Conservation (phyloP, 2,797 vertebrate genomes). For the Ciconia nigra region DNA sequence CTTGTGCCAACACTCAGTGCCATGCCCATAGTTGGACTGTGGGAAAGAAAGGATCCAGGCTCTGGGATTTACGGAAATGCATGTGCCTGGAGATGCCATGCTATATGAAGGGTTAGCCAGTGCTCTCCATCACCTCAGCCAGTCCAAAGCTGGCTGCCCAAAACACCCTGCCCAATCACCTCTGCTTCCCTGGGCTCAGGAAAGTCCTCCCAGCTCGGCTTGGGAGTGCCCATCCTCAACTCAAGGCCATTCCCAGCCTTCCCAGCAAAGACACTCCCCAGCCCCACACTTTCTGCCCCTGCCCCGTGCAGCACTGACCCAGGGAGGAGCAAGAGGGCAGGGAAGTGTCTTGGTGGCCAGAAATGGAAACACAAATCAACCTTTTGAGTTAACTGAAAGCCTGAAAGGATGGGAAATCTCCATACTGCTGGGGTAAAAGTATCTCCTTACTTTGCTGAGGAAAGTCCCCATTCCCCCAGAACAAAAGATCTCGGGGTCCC, state of each 20-base stretch:
- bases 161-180: not conserved
- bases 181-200: not conserved
- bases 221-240: fast-evolving
- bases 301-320: too few relatives aligned
- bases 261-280: not conserved
- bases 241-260: not conserved
- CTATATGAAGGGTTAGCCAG: fast-evolving
- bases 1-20: not conserved
- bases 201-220: not conserved
- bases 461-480: not conserved
- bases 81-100: not conserved
- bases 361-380: not conserved
- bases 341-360: not conserved
- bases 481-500: not conserved
- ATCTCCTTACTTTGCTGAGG: not conserved
- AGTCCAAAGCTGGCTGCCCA: not conserved
- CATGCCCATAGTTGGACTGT: too few relatives aligned
- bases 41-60: not conserved
- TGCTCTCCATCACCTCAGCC: not conserved
- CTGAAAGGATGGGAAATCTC: not conserved
- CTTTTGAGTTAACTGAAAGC: not conserved
- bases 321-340: not conserved
- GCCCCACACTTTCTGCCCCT: not conserved
- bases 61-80: not conserved
- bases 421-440: not conserved